phyloP scores from a whole-genome alignment of 2,888 invertebrate species.

The Ectobius pallidus region DNA sequence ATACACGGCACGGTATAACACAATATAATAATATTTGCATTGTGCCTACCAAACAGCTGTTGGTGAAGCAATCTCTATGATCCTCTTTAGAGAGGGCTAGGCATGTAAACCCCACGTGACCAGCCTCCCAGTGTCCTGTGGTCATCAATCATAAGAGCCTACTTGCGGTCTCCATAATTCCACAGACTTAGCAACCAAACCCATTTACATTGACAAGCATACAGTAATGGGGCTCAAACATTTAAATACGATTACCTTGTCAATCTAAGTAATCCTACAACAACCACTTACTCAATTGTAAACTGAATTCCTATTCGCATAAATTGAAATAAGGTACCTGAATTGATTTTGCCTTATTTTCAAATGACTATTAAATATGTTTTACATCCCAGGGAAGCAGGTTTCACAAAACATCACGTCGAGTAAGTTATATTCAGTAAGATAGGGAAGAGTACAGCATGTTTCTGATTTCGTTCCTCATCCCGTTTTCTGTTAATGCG shows the following conservation, averaged over 20 bases:
- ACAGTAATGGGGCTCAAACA: conserved; percentile 1
- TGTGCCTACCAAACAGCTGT: too few relatives aligned
- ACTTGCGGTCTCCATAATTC: conserved; percentile 5
- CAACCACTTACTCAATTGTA: background rate
- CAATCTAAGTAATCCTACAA: background rate
- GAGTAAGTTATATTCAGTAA: too few relatives aligned
- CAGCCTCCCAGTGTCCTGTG: background rate
- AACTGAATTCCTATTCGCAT: background rate
- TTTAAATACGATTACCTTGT: conserved; percentile 10
- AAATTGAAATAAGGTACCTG: too few relatives aligned
- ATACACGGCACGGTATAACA: too few relatives aligned
- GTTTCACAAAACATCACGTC: too few relatives aligned
- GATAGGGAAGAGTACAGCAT: too few relatives aligned
- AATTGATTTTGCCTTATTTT: too few relatives aligned
- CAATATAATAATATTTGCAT: too few relatives aligned
- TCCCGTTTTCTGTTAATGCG: too few relatives aligned
- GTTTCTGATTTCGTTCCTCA: too few relatives aligned
- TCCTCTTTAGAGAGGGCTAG: background rate
- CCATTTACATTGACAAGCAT: background rate
- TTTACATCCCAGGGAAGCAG: too few relatives aligned
- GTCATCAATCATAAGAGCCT: background rate
- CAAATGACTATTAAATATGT: too few relatives aligned
- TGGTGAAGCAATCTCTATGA: background rate
- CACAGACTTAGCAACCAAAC: conserved; percentile 3
- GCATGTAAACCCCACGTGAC: background rate